Evolutionary conservation across 2,888 invertebrate species (phyloP).

Genomic region (Drosophila monieri): DNA sequence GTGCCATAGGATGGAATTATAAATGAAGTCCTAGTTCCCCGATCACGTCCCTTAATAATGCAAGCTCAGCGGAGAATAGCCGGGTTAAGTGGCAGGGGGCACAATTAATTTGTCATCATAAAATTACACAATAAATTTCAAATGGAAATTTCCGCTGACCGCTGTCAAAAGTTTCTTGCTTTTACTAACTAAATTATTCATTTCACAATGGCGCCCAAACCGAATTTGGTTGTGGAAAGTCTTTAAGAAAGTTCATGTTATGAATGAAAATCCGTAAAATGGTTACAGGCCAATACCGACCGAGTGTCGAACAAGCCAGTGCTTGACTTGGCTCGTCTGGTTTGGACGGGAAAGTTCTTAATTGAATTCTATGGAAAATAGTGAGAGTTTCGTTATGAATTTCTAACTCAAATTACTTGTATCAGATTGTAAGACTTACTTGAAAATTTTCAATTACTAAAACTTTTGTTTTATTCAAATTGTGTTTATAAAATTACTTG

Average conservation of each 20-base stretch:
- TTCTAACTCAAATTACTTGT: slow-evolving; percentile 51
- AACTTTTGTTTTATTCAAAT: slow-evolving; percentile 29
- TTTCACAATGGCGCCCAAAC: slow-evolving; percentile 20
- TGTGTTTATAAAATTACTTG: slow-evolving; percentile 32
- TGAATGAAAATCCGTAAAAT: slow-evolving; percentile 20
- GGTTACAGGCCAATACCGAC: slow-evolving; percentile 34
- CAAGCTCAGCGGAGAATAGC: slow-evolving; percentile 12
- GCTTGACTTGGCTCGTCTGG: slow-evolving; percentile 31
- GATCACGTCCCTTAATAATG: slow-evolving; percentile 48
- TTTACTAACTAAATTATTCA: slow-evolving; percentile 54
- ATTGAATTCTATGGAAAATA: slow-evolving; percentile 69
- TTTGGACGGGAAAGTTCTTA: slow-evolving; percentile 63
- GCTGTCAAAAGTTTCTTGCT: slow-evolving; percentile 53
- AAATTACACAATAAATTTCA: slow-evolving; percentile 64
- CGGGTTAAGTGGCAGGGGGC: slow-evolving; percentile 41
- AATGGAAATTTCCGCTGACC: slow-evolving; percentile 52
- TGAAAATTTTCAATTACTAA: slow-evolving; percentile 52
- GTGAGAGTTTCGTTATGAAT: slow-evolving; percentile 61
- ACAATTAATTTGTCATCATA: slow-evolving; percentile 70
- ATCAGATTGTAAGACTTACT: slow-evolving; percentile 38
- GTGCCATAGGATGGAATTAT: slow-evolving; percentile 12
- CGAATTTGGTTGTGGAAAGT: slow-evolving; percentile 17
- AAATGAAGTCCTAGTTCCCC: slow-evolving; percentile 55
- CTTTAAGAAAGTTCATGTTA: slow-evolving; percentile 32
- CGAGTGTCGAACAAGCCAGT: slow-evolving; percentile 51